Evolutionary conservation across 2,113 vertebrate genomes (phyloP).

Genomic region (Crotophaga sulcirostris): DNA sequence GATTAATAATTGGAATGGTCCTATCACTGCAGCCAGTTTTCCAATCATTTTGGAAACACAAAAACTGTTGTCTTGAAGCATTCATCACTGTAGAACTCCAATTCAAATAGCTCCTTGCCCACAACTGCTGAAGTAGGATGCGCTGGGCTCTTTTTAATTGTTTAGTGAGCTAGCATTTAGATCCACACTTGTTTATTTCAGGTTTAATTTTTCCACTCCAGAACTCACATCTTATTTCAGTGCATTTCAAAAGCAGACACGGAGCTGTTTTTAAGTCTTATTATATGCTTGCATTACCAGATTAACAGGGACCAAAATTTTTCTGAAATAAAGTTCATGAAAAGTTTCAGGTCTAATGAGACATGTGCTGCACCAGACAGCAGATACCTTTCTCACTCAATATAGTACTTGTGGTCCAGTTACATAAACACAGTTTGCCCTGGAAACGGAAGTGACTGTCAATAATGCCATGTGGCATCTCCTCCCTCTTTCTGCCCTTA

Average conservation of each 20-base stretch:
- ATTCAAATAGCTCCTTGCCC: background rate
- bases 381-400: background rate
- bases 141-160: background rate
- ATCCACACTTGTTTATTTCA: background rate
- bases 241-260: background rate
- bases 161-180: background rate
- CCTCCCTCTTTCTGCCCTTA: background rate
- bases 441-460: conserved; percentile 14
- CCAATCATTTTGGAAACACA: background rate
- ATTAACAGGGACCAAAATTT: background rate
- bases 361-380: background rate
- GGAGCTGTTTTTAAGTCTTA: background rate
- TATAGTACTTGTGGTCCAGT: background rate
- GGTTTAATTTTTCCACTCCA: background rate
- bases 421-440: background rate
- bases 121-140: background rate
- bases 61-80: background rate
- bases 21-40: background rate
- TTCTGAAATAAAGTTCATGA: background rate
- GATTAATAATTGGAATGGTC: background rate
- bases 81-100: background rate
- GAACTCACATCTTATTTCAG: background rate
- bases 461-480: background rate
- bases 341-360: background rate
- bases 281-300: background rate